Evolutionary conservation across 2,888 invertebrate species (phyloP), one percentile per base, ranked within the genome.

Genomic region (Tortrix viridana): DNA sequence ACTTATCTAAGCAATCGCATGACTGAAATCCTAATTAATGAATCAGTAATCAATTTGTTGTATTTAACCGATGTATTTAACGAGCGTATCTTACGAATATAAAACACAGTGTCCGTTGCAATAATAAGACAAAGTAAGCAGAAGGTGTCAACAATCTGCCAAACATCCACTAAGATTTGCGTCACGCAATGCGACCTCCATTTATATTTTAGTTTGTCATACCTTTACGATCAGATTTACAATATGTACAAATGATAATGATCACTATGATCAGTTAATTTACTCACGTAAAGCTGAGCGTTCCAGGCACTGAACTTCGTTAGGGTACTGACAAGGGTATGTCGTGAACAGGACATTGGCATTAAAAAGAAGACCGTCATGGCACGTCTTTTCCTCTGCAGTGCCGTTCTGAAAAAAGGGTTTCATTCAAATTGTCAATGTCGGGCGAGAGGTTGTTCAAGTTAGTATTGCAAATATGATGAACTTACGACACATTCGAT

Each of bases 261-360:
- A 26, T 44, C n/a, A n/a, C n/a, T n/a, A n/a, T 38, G 38, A 22
- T 52, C 38, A 38, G 12, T 12, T 20, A 38, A 3, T 44, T 22
- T 62, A 63, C 94, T 94, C 88, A 95, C 95, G 96, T 59, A 94
- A 88, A 32, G 93, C 89, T 5, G 95, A 92, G 69, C 97, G 93
- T 71, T 95, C 95, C 3, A 93, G 93, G 77, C 97, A 97, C 67
- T 95, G 92, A 5, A 97, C 95, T 71, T 97, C 97, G 66, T 95
- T 95, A 54, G 97, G 97, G 84, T 97, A 97, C 74, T 95, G 95
- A 78, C 97, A 97, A 2, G 96, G 96, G 78, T 95, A 96, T 18
- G 93, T 93, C 64, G 93, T 94, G 72, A 93, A 91, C 20, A 94
- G 94, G 2, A 93, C 89, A 52, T 95, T 94, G 5, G 95, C 94